A percentile compares a stretch with the other conserved stretches of the same genome.
These are phyloP conservation scores for Hemithea aestivaria DNA, from an alignment of 2,888 invertebrate genomes.

Conservation along the genomic window DNA sequence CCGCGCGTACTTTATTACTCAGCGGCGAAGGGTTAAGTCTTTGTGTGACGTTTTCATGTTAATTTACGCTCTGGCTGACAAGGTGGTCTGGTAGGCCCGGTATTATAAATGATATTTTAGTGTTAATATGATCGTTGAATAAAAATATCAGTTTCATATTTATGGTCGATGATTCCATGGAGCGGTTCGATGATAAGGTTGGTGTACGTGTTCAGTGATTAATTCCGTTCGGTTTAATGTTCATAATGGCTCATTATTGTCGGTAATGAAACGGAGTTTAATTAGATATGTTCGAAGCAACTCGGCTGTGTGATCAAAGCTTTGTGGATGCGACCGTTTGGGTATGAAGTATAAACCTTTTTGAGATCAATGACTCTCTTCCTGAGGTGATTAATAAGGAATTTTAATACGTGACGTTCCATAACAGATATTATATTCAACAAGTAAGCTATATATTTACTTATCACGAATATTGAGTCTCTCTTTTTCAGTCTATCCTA, in stretches of 20 bases:
- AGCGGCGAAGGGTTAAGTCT: constrained; percentile 70
- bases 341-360: constrained; percentile 20
- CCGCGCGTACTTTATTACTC: constrained; percentile 57
- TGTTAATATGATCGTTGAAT: constrained; percentile 62
- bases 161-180: constrained; percentile 27
- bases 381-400: constrained; percentile 1
- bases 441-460: no score
- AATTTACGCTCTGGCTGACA: constrained; percentile 63
- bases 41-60: constrained; percentile 71
- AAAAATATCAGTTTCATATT: constrained; percentile 44
- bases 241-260: constrained; percentile 22
- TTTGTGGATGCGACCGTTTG: constrained; percentile 24
- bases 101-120: constrained; percentile 68
- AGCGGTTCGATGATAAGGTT: constrained; percentile 2
- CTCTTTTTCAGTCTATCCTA: no score
- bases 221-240: constrained; percentile 22
- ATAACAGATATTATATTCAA: no score
- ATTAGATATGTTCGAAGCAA: constrained; percentile 23
- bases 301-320: constrained; percentile 23
- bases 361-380: constrained; percentile 4
- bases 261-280: constrained; percentile 26
- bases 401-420: background rate
- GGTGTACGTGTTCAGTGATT: constrained; percentile 19
- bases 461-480: no score
- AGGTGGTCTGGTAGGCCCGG: constrained; percentile 62